Evolutionary conservation across 53 echinoderm and acorn worm species (phyloP).

Genomic region (Actinopyga echinites): DNA sequence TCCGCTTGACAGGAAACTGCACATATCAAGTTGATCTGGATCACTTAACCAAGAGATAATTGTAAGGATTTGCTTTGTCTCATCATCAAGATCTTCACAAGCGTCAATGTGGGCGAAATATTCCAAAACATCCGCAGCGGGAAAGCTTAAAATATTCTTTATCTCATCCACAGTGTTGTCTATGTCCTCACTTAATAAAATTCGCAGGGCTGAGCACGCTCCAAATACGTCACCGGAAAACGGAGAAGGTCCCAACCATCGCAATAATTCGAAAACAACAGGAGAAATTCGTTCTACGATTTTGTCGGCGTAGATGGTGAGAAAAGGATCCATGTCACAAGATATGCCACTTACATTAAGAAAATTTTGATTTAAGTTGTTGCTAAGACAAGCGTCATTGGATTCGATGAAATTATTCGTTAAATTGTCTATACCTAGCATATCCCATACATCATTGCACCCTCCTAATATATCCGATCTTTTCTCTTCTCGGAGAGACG

Average conservation of each 20-base stretch:
- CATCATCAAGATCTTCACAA: neutral
- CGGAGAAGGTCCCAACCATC: slow-evolving; percentile 17
- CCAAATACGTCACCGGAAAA: neutral
- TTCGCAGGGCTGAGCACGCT: neutral
- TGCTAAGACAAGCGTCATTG: too few species aligned
- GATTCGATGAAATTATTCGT: neutral
- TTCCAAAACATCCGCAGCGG: neutral
- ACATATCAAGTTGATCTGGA: too few species aligned
- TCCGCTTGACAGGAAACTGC: too few species aligned
- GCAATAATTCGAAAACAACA: neutral
- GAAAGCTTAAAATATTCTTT: neutral
- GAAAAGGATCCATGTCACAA: too few species aligned
- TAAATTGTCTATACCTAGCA: neutral
- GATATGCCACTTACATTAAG: too few species aligned
- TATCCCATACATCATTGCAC: neutral
- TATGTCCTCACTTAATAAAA: neutral
- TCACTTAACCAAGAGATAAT: too few species aligned
- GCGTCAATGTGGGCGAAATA: too few species aligned
- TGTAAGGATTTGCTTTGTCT: too few species aligned
- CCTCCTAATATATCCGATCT: neutral
- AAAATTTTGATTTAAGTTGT: too few species aligned
- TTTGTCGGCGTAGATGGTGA: too few species aligned
- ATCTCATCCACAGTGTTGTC: neutral
- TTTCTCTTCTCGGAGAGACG: neutral
- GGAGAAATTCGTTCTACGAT: too few species aligned